These are phyloP conservation scores for Neolamprologus multifasciatus DNA, from an alignment of 2,797 vertebrate genomes.

Conservation along the genomic window DNA sequence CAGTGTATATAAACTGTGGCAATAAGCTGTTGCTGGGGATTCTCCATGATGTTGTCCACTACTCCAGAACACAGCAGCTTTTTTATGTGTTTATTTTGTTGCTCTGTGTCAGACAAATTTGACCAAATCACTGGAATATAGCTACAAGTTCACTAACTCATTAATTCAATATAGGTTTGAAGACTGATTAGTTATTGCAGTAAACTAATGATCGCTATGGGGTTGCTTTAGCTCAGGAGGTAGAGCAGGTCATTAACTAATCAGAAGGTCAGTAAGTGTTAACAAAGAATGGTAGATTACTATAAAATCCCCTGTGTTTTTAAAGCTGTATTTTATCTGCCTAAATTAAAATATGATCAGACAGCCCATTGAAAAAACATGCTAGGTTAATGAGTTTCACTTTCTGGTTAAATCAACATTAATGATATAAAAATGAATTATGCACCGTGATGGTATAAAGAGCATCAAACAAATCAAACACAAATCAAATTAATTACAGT, in stretches of 20 bases:
- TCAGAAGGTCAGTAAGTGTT: not conserved
- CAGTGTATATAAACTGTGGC: not conserved
- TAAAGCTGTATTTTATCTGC: not conserved
- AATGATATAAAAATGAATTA: not conserved
- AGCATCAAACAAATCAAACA: not conserved
- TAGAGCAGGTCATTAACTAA: not conserved
- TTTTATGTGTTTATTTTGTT: not conserved
- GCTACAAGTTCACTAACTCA: not conserved
- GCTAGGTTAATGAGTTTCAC: not conserved
- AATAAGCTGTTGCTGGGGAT: not conserved
- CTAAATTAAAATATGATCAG: not conserved
- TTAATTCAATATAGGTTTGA: not conserved
- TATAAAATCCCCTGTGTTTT: not conserved
- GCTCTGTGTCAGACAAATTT: not conserved
- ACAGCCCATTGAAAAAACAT: not conserved
- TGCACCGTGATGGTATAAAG: not conserved
- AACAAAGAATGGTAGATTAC: not conserved
- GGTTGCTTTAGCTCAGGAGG: not conserved
- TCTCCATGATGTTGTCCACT: not conserved
- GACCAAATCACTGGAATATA: not conserved
- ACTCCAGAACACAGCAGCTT: not conserved
- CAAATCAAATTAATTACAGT: not conserved
- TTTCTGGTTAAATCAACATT: not conserved
- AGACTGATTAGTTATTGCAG: not conserved
- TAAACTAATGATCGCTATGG: not conserved